Percentiles rank a stretch among this genome's conserved stretches.
Evolutionary conservation across 1,140 invertebrate species (phyloP).

Genomic region (Drosophila truncata): DNA sequence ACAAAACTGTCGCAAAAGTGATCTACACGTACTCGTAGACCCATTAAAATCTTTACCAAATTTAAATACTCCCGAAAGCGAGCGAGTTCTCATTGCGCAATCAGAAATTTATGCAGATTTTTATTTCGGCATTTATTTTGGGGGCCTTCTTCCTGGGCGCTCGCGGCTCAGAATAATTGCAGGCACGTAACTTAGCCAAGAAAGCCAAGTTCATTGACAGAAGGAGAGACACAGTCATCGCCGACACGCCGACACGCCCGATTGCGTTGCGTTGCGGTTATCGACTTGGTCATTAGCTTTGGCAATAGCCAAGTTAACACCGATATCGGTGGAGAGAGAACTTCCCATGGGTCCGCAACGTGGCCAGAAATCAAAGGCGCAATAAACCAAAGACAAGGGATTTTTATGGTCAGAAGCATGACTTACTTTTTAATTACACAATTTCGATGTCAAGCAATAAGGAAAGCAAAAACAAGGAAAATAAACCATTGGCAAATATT

Average conservation of each 20-base stretch:
- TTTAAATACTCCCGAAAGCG: conserved; percentile 18
- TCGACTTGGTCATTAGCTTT: conserved; percentile 62
- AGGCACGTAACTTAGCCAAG: conserved; percentile 59
- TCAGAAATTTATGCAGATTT: conserved; percentile 56
- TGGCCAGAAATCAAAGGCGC: conserved; percentile 35
- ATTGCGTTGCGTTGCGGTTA: conserved; percentile 59
- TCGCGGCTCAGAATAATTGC: conserved; percentile 68
- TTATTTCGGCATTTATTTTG: conserved; percentile 8
- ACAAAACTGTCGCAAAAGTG: conserved; percentile 45
- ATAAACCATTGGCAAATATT: background rate
- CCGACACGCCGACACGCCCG: conserved; percentile 72
- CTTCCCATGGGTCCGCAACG: conserved; percentile 20
- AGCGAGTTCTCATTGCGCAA: conserved; percentile 59
- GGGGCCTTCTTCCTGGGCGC: conserved; percentile 8
- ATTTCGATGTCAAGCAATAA: background rate
- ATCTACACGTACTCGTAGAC: conserved; percentile 43
- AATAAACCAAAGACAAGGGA: conserved; percentile 18
- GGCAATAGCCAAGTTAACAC: conserved; percentile 54
- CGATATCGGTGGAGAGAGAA: conserved; percentile 5
- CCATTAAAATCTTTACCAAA: conserved; percentile 35
- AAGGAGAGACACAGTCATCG: conserved; percentile 24
- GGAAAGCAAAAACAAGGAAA: too few relatives aligned
- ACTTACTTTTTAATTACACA: conserved; percentile 21
- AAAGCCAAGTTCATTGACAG: conserved; percentile 75
- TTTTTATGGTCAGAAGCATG: background rate